These are phyloP conservation scores for Trimorus sp. DNA, from an alignment of 2,888 invertebrate species.

Conservation along the genomic window DNA sequence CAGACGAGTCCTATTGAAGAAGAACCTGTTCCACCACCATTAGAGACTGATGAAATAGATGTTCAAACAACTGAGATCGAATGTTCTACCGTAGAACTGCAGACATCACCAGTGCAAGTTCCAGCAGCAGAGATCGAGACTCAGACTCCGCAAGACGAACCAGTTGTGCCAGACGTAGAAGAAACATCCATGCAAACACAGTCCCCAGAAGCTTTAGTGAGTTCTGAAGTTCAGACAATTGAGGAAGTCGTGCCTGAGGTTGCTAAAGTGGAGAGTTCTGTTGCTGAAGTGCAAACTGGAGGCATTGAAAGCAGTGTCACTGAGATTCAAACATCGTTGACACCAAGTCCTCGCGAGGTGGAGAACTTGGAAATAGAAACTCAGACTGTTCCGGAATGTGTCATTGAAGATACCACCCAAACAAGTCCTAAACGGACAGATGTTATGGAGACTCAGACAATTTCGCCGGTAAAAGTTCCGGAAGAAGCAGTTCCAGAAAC, in stretches of 20 bases:
- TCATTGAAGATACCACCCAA: slow-evolving; percentile 66
- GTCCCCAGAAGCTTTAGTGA: slow-evolving; percentile 76
- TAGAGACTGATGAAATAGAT: slow-evolving; percentile 77
- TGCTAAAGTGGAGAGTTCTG: slow-evolving; percentile 80
- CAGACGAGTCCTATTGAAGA: slow-evolving; percentile 79
- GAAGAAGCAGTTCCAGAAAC: neutral
- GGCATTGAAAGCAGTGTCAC: slow-evolving; percentile 59
- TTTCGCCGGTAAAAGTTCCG: slow-evolving; percentile 9
- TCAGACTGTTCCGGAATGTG: slow-evolving; percentile 68
- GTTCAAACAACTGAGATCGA: slow-evolving; percentile 81
- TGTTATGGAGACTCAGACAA: slow-evolving; percentile 59
- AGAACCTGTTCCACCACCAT: slow-evolving; percentile 56
- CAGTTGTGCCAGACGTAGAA: slow-evolving; percentile 70
- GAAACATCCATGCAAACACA: slow-evolving; percentile 82
- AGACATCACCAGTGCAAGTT: slow-evolving; percentile 74
- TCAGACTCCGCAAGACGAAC: slow-evolving; percentile 81
- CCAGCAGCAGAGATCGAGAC: slow-evolving; percentile 82
- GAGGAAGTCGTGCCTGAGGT: slow-evolving; percentile 73
- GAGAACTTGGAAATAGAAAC: slow-evolving; percentile 72
- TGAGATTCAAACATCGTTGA: slow-evolving; percentile 76
- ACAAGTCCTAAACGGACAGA: slow-evolving; percentile 71
- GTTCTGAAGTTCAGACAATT: slow-evolving; percentile 77
- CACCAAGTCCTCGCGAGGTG: slow-evolving; percentile 66
- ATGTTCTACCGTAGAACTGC: slow-evolving; percentile 71
- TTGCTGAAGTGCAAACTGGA: slow-evolving; percentile 82